Conservation (phyloP, 2,113 vertebrate species). For the Phyllopteryx taeniolatus region DNA sequence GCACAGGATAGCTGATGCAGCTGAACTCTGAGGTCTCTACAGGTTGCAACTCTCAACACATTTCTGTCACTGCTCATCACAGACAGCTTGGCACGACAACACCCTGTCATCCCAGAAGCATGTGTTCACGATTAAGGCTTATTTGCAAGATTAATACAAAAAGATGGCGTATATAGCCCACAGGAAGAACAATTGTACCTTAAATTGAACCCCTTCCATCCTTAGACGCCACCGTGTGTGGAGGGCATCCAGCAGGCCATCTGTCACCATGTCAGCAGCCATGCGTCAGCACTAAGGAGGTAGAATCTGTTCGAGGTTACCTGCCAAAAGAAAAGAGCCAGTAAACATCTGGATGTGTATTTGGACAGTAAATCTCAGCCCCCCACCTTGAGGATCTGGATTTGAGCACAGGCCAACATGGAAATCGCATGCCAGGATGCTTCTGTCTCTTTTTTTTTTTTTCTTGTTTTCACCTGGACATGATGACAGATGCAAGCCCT, state of each 20-base stretch:
- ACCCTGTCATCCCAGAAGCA: slow-evolving; percentile 26
- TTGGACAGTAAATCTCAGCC: slow-evolving; percentile 49
- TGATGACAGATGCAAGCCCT: slow-evolving; percentile 72
- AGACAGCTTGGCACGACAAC: not conserved
- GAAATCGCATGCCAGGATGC: slow-evolving; percentile 71
- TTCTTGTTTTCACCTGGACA: slow-evolving; percentile 62
- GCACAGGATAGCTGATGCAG: not conserved
- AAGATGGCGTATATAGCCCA: not conserved
- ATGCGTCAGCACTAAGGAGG: slow-evolving; percentile 57
- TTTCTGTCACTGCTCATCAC: not conserved
- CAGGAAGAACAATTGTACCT: slow-evolving; percentile 52
- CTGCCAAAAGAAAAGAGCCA: slow-evolving; percentile 59
- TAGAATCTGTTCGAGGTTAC: slow-evolving; percentile 55
- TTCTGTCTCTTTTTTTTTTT: slow-evolving; percentile 42
- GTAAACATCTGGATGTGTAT: slow-evolving; percentile 70
- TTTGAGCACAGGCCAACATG: slow-evolving; percentile 61
- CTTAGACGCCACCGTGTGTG: slow-evolving; percentile 48
- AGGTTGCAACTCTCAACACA: not conserved
- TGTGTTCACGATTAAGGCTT: slow-evolving; percentile 58
- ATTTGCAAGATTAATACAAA: slow-evolving; percentile 41
- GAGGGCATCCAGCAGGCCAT: slow-evolving; percentile 54
- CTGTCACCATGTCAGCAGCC: slow-evolving; percentile 67
- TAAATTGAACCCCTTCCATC: slow-evolving; percentile 59
- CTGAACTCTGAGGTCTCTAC: not conserved
- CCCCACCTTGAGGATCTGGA: slow-evolving; percentile 53